Evolutionary conservation across 1,140 invertebrate genomes (phyloP).

Genomic region (Lasaia peninsularis): DNA sequence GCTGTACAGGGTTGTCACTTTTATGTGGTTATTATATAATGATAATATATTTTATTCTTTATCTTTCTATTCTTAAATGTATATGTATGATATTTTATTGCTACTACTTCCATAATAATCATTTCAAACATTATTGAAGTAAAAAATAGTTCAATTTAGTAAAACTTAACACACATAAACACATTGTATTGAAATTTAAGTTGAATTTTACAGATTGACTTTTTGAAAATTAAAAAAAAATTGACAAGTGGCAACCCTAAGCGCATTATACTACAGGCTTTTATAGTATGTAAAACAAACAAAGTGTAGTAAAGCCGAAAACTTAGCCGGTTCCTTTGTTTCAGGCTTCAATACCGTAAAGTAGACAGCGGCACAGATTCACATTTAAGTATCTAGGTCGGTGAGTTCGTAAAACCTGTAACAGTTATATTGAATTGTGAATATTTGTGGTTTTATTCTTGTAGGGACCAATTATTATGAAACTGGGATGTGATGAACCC

Average conservation of each 20-base stretch:
- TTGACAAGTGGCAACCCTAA: neutral
- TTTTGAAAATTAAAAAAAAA: neutral
- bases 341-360: constrained; percentile 25
- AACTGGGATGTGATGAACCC: too few species aligned
- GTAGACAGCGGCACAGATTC: constrained; percentile 25
- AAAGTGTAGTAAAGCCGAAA: constrained; percentile 16
- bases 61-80: too few species aligned
- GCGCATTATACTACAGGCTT: neutral
- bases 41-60: too few species aligned
- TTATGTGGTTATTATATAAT: too few species aligned
- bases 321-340: constrained; percentile 29
- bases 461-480: neutral
- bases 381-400: constrained; percentile 26
- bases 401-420: constrained; percentile 8
- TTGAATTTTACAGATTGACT: too few species aligned
- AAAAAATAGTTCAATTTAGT: too few species aligned
- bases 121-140: too few species aligned
- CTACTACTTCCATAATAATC: too few species aligned
- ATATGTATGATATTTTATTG: too few species aligned
- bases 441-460: constrained; percentile 2
- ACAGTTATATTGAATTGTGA: neutral
- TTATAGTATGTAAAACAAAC: constrained; percentile 6
- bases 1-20: too few species aligned
- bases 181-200: too few species aligned
- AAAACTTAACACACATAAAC: too few species aligned